Percentiles rank a stretch among this genome's conserved stretches.
phyloP scores from a whole-genome alignment of 2,797 vertebrate genomes.

The Sebastes trivittatus region DNA sequence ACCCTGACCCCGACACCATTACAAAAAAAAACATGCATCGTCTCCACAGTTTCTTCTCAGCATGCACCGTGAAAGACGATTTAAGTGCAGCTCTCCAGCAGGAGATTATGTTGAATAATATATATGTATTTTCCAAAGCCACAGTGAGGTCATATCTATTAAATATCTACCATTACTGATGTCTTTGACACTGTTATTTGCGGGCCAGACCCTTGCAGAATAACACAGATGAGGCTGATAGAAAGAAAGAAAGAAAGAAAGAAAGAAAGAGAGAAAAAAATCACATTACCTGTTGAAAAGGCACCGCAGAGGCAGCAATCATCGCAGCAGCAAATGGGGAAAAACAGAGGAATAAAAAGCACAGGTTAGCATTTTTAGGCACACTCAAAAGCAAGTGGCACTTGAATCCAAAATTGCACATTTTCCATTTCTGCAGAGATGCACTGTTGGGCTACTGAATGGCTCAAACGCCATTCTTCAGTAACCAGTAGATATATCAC shows the following conservation, averaged over 20 bases:
- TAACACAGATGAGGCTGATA: slow-evolving; percentile 33
- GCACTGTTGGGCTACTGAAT: not conserved
- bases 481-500: slow-evolving; percentile 1
- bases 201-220: slow-evolving; percentile 16
- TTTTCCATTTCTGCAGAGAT: slow-evolving; percentile 28
- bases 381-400: slow-evolving; percentile 31
- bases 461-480: not conserved
- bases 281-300: slow-evolving; percentile 76
- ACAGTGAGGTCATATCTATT: slow-evolving; percentile 37
- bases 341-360: slow-evolving; percentile 41
- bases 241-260: slow-evolving; percentile 2
- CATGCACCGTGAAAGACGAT: not conserved
- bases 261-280: slow-evolving; percentile 23
- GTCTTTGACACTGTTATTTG: slow-evolving; percentile 40
- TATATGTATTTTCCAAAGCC: slow-evolving; percentile 8
- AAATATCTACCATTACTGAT: slow-evolving; percentile 41
- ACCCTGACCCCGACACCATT: not conserved
- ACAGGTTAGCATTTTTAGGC: slow-evolving; percentile 65
- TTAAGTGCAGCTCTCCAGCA: slow-evolving; percentile 15
- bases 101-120: slow-evolving; percentile 32
- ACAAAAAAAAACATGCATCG: not conserved
- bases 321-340: slow-evolving; percentile 40
- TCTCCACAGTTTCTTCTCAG: not conserved
- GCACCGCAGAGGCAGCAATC: slow-evolving; percentile 29
- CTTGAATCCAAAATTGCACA: slow-evolving; percentile 25